phyloP scores from a whole-genome alignment of 1,140 invertebrate genomes.

The Drosophila sturtevanti region DNA sequence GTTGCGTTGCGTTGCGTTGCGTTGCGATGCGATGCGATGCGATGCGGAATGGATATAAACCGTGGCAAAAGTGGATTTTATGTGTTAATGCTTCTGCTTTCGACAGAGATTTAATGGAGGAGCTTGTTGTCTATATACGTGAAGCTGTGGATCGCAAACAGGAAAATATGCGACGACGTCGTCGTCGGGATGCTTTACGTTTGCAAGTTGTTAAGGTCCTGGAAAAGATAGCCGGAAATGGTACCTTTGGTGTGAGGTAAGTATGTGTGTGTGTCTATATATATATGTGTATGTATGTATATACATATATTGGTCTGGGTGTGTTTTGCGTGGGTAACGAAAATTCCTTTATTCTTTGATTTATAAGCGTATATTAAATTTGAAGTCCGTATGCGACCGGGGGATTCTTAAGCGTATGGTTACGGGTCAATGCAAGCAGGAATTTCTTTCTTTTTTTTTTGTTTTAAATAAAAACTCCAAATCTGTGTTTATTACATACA shows the following conservation, averaged over 20 bases:
- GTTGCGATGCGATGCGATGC: not conserved
- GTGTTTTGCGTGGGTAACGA: not conserved
- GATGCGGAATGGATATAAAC: not conserved
- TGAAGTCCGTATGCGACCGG: not conserved
- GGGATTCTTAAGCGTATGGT: not conserved
- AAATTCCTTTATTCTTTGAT: constrained; percentile 4
- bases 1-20: not conserved
- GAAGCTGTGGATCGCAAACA: constrained; percentile 99
- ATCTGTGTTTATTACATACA: not conserved
- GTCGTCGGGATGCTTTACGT: constrained; percentile 95
- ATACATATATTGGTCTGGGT: not conserved
- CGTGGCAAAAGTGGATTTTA: constrained; percentile 28
- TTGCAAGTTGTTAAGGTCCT: constrained; percentile 95
- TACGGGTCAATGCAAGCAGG: not conserved
- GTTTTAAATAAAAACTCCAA: no score
- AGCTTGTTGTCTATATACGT: constrained; percentile 94
- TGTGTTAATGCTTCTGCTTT: constrained; percentile 1
- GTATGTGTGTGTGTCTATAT: constrained; percentile 1
- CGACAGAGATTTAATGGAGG: constrained; percentile 96
- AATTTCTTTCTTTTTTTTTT: not conserved
- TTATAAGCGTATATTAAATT: constrained; percentile 5
- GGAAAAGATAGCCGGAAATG: constrained; percentile 95
- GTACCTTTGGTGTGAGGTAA: constrained; percentile 94
- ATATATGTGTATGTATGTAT: not conserved
- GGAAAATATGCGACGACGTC: constrained; percentile 95